Conservation (phyloP, 1,140 invertebrate species). For the Calliopsis andreniformis region DNA sequence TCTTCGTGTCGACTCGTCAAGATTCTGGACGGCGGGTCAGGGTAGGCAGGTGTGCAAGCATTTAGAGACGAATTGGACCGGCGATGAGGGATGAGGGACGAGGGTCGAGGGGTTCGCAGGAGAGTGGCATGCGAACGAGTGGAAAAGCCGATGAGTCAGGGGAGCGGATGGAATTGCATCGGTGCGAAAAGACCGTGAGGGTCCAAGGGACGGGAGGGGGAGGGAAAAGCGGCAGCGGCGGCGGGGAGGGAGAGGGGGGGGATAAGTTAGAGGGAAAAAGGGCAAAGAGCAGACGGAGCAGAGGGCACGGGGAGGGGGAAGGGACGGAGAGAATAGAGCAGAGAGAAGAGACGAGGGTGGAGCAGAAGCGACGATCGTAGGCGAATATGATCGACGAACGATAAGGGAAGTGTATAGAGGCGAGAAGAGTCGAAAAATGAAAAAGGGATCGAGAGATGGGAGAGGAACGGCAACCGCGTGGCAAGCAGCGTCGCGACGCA, state of each 20-base stretch:
- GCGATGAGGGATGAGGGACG: no score
- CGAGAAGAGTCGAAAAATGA: constrained; percentile 5
- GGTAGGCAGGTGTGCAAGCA: no score
- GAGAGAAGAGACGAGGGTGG: neutral
- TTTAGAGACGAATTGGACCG: no score
- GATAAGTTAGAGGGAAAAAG: neutral
- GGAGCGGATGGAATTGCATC: neutral
- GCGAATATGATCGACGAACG: no score
- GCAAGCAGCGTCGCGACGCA: constrained; percentile 74
- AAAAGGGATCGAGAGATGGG: constrained; percentile 27
- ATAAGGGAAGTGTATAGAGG: neutral
- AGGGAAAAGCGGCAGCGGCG: neutral
- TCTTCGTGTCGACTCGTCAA: no score
- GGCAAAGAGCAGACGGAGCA: neutral
- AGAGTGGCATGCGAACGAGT: constrained; percentile 1
- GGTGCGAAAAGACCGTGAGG: neutral
- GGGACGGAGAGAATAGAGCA: neutral
- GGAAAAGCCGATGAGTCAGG: neutral
- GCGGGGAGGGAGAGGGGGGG: neutral
- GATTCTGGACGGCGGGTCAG: no score
- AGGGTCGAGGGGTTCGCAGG: neutral
- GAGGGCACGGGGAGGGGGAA: neutral
- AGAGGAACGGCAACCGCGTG: constrained; percentile 71
- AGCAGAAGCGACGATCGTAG: neutral
- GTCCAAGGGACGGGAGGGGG: neutral